phyloP scores from a whole-genome alignment of 2,888 invertebrate genomes.

The Colostygia pectinataria region DNA sequence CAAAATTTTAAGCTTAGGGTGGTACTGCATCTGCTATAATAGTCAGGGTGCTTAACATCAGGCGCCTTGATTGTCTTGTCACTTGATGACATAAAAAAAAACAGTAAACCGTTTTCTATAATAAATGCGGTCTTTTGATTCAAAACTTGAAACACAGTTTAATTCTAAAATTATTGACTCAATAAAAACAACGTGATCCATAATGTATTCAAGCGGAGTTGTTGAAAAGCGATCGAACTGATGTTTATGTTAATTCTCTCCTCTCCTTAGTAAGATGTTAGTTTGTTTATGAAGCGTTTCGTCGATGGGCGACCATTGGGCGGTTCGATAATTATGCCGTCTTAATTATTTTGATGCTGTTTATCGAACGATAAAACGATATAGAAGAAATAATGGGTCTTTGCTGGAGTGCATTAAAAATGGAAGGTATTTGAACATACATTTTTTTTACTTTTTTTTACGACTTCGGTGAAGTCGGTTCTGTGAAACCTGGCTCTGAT shows the following conservation, averaged over 20 bases:
- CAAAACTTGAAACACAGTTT: slow-evolving; percentile 51
- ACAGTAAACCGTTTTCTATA: not conserved
- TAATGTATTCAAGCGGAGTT: slow-evolving; percentile 74
- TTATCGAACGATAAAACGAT: slow-evolving; percentile 10
- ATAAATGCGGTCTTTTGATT: not conserved
- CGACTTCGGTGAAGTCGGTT: too few species aligned
- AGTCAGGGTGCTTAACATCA: too few species aligned
- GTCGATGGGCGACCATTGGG: slow-evolving; percentile 49
- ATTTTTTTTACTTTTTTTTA: too few species aligned
- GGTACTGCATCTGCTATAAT: too few species aligned
- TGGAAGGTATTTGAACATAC: too few species aligned
- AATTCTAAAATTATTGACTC: slow-evolving; percentile 70
- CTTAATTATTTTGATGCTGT: slow-evolving; percentile 40
- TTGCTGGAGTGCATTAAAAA: too few species aligned
- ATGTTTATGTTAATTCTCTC: slow-evolving; percentile 74
- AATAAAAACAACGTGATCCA: slow-evolving; percentile 63
- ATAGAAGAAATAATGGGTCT: not conserved
- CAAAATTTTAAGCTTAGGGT: too few species aligned
- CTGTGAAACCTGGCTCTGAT: too few species aligned
- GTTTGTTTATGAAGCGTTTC: slow-evolving; percentile 58
- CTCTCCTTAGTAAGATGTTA: slow-evolving; percentile 56
- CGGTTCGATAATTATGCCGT: slow-evolving; percentile 58
- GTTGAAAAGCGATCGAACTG: slow-evolving; percentile 61
- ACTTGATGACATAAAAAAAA: too few species aligned
- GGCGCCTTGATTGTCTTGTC: too few species aligned